Evolutionary conservation across 2,797 vertebrate species (phyloP), one percentile per base, ranked within the genome.

Genomic region (Tadarida brasiliensis): DNA sequence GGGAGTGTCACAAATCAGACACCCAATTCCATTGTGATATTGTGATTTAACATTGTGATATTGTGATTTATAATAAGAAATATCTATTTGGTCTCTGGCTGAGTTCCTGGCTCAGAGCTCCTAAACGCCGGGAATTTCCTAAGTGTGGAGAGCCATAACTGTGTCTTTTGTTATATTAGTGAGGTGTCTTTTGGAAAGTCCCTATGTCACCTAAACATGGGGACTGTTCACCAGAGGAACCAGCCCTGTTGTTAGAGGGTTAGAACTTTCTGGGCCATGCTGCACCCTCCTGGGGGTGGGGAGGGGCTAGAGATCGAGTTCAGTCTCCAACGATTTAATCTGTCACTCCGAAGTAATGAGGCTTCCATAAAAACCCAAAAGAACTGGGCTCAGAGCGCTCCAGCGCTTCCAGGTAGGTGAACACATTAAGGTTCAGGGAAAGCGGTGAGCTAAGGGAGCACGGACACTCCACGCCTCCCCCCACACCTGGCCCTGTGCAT

Each of bases 1-100:
- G 73, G 19, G 59, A 96, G 44, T 65, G 33, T 44, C 88, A 94
- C 92, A 93, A 90, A 93, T 51, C 90, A 96, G 81, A 92, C 5
- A 85, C 47, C 56, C 57, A 26, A 17, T 87, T 91, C 88, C 57
- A 94, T n/a, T n/a, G n/a, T n/a, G n/a, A n/a, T n/a, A n/a, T n/a
- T n/a, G n/a, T n/a, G n/a, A 54, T 51, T 39, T 83, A 74, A 63
- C 12, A 19, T 17, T 65, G 12, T 81, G 83, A n/a, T 80, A 47
- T 6, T 80, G 56, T 87, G 76, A 76, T 59, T 95, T 92, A 68
- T 44, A 39, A n/a, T 82, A 87, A 87, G 54, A 81, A 59, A 87
- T 87, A 68, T 30, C 11, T 49, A 91, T 87, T 81, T 70, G n/a
- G 12, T 83, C 68, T 92, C 71, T 17, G 1, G 30, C 1, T 26